Evolutionary conservation across 2,888 invertebrate genomes (phyloP).

Genomic region (Tachystola acroxantha): DNA sequence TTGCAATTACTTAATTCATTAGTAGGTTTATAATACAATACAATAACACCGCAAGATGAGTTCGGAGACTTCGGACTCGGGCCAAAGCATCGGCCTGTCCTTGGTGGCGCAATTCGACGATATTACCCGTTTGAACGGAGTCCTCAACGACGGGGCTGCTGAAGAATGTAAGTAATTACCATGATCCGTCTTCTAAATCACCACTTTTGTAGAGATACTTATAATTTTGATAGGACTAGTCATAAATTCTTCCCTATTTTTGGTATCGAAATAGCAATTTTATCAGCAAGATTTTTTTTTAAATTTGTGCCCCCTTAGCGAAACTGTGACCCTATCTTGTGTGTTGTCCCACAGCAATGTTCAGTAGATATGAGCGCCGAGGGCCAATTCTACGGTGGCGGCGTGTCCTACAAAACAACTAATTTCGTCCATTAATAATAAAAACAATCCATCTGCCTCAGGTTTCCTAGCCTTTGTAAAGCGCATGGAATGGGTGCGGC

Average conservation of each 20-base stretch:
- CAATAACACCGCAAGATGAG: slow-evolving; percentile 44
- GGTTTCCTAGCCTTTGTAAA: slow-evolving; percentile 86
- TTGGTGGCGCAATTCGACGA: slow-evolving; percentile 85
- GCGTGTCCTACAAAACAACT: no score
- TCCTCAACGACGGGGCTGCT: slow-evolving; percentile 81
- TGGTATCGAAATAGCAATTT: no score
- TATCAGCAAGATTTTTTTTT: no score
- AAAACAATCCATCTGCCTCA: no score
- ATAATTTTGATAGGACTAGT: no score
- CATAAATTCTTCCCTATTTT: no score
- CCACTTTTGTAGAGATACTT: not conserved
- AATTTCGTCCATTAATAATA: no score
- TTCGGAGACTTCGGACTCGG: slow-evolving; percentile 61
- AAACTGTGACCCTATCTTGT: no score
- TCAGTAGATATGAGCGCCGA: no score
- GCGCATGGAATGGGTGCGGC: slow-evolving; percentile 84
- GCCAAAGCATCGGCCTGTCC: slow-evolving; percentile 68
- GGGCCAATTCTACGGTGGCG: no score
- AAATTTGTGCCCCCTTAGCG: no score
- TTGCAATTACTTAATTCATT: slow-evolving; percentile 16
- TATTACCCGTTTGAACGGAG: slow-evolving; percentile 81
- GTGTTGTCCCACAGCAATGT: no score
- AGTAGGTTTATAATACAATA: slow-evolving; percentile 11
- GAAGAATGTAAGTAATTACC: slow-evolving; percentile 81
- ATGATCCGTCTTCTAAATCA: not conserved